Percentiles rank a stretch among this genome's conserved stretches.
phyloP scores from a whole-genome alignment of 1,140 invertebrate genomes.

The Bombus difficillimus region DNA sequence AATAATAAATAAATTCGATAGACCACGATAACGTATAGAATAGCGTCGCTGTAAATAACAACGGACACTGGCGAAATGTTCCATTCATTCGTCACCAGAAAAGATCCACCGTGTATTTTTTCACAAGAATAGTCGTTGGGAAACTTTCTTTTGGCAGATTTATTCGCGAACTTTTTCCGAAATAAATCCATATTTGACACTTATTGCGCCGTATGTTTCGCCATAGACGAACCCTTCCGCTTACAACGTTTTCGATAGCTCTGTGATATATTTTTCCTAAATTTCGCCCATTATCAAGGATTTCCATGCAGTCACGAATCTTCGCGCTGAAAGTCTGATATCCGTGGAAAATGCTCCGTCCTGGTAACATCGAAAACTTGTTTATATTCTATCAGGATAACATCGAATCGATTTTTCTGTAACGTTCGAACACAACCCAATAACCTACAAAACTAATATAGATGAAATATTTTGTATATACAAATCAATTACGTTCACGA shows the following conservation, averaged over 20 bases:
- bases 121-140: neutral
- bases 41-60: neutral
- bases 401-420: neutral
- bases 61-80: neutral
- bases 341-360: neutral
- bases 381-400: neutral
- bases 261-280: neutral
- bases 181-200: conserved; percentile 45
- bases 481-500: neutral
- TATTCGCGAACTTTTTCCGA: conserved; percentile 12
- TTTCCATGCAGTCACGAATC: neutral
- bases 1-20: neutral
- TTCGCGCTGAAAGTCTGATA: neutral
- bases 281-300: neutral
- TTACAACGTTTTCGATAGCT: neutral
- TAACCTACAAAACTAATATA: neutral
- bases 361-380: neutral
- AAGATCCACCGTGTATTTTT: neutral
- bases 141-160: conserved; percentile 32
- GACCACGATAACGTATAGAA: too few relatives aligned
- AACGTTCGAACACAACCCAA: neutral
- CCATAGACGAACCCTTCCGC: neutral
- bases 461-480: neutral
- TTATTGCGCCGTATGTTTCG: conserved; percentile 6
- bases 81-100: neutral